phyloP scores from a whole-genome alignment of 1,140 invertebrate species.

The Conopomorpha cramerella region DNA sequence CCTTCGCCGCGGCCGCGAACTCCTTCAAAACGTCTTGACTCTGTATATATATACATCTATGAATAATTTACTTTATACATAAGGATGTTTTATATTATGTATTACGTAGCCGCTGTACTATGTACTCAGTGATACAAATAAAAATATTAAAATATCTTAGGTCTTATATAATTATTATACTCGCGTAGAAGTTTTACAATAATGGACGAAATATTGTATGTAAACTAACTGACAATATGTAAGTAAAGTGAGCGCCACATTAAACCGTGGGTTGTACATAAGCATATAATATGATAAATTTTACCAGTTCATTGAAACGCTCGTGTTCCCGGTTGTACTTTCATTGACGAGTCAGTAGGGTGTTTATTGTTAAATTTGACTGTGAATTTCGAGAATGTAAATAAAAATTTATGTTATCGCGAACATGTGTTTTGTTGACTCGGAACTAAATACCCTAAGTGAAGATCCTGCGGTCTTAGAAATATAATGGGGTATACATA shows the following conservation, averaged over 20 bases:
- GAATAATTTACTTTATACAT: no score
- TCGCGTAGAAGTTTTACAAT: conserved; percentile 4
- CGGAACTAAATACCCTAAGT: not conserved
- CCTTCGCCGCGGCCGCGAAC: no score
- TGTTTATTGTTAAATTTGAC: conserved; percentile 42
- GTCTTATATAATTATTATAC: not conserved
- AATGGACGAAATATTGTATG: conserved; percentile 14
- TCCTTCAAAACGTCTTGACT: no score
- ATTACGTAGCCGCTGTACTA: no score
- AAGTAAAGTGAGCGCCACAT: not conserved
- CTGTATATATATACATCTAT: no score
- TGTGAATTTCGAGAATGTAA: conserved; percentile 53
- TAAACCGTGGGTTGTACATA: no score
- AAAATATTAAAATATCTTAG: not conserved
- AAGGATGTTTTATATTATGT: no score
- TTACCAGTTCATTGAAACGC: not conserved
- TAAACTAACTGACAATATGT: not conserved
- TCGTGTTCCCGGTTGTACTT: conserved; percentile 18
- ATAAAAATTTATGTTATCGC: conserved; percentile 57
- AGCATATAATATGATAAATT: no score
- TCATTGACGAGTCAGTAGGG: conserved; percentile 21
- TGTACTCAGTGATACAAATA: no score
- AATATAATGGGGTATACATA: not conserved
- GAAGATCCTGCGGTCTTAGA: not conserved
- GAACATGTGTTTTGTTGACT: conserved; percentile 17